Evolutionary conservation across 2,113 vertebrate species (phyloP).

Genomic region (Cyphomyrus discorhynchus): DNA sequence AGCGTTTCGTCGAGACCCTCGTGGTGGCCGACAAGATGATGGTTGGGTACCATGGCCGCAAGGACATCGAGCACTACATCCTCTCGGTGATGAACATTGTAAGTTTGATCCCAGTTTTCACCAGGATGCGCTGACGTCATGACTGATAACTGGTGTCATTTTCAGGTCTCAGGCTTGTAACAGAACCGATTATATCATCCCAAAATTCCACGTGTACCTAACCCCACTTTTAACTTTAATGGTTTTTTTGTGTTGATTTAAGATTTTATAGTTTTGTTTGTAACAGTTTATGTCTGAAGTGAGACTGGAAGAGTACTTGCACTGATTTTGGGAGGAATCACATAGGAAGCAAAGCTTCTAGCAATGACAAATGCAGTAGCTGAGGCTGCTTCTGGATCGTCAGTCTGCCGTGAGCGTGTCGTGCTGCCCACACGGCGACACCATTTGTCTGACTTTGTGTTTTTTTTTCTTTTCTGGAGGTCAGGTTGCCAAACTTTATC

Average conservation of each 20-base stretch:
- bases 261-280: background rate
- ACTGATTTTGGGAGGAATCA: background rate
- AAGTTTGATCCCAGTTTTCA: slow-evolving; percentile 83
- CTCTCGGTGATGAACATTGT: slow-evolving; percentile 99
- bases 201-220: background rate
- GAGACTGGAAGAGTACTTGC: background rate
- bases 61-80: slow-evolving; percentile 97
- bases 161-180: background rate
- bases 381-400: background rate
- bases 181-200: background rate
- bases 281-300: background rate
- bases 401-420: background rate
- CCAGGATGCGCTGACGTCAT: background rate
- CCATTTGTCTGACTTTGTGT: slow-evolving; percentile 96
- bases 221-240: background rate
- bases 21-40: slow-evolving; percentile 99
- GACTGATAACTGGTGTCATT: background rate
- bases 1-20: slow-evolving; percentile 92
- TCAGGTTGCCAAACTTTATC: slow-evolving; percentile 99
- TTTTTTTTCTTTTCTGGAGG: slow-evolving; percentile 99
- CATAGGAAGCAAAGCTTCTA: background rate
- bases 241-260: background rate
- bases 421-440: slow-evolving; percentile 5
- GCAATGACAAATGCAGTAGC: background rate
- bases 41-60: slow-evolving; percentile 96